Base-by-base conservation (phyloP, 2,113 vertebrate genomes). In the Carassius auratus region DNA sequence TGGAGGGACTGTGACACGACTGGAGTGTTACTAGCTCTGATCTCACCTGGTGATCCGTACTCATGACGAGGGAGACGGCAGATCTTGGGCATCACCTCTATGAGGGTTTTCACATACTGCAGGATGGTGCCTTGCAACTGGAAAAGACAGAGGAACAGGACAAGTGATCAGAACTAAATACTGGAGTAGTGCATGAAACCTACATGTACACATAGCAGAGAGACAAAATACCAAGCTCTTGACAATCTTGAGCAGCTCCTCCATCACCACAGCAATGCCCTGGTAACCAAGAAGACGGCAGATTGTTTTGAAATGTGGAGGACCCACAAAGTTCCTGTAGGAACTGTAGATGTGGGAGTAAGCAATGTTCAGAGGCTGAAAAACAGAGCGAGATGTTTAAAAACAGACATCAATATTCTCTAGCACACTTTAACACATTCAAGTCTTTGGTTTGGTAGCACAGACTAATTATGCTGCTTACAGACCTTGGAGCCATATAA, bases 301-400 rank as follows among this genome's bases (percentile, higher is more conserved):
- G 94, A 99, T 97, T 12, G 98, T 99, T 94, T 99, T 99, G 92
- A 99, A 99, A 85, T 99, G 98, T 10, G 98, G 98, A 0, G 98
- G 97, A 17, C 98, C 98, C 84, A 99, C 98, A 68, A 99, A 99
- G 92, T 99, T 99, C 90, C 98, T 95, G 92, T 98, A 99, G 85
- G 98, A 98, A 92, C 98, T 99, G 86, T 99, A 99, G 94, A 99
- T 99, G 96, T 99, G 98, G 90, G 97, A 99, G 94, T 98, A 99
- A 89, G 98, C 98, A 4, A 99, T 99, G 95, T 99, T 99, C 93
- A 99, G 96, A 78, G 98, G 98, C 98, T 99, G 93, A 13, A 90
- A 93, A 73, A 30, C 15, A 69, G 45, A 77, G 64, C 0, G 36
- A 48, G 80, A 21, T 0, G 36, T 76, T 80, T 80, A 57, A 42